These are phyloP conservation scores for Gyps fulvus DNA, from an alignment of 2,113 vertebrate genomes.

Conservation along the genomic window DNA sequence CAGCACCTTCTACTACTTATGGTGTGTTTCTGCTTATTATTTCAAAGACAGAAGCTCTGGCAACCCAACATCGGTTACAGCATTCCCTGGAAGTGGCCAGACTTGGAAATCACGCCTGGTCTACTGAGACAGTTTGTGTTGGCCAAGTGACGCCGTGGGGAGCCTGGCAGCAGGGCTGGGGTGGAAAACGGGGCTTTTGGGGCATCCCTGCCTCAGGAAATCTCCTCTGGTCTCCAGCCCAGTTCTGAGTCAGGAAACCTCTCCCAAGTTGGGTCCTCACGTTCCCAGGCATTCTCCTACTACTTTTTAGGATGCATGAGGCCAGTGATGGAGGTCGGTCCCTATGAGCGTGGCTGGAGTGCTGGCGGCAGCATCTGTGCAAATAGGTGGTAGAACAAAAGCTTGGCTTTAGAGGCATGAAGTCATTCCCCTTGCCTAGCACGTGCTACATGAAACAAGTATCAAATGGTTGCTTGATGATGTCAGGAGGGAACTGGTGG, in stretches of 20 bases:
- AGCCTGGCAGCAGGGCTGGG: neutral
- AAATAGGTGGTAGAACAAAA: neutral
- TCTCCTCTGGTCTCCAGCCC: neutral
- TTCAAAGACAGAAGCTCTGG: neutral
- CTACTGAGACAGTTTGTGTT: neutral
- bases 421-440: neutral
- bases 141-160: accelerated
- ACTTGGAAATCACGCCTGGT: neutral
- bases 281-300: neutral
- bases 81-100: neutral
- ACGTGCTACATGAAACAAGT: neutral
- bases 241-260: neutral
- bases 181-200: neutral
- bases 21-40: neutral
- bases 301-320: neutral
- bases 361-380: neutral
- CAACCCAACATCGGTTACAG: neutral
- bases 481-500: slow-evolving; percentile 12
- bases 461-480: slow-evolving; percentile 18
- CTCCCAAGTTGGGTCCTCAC: neutral
- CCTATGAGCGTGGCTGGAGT: accelerated
- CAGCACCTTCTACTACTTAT: neutral
- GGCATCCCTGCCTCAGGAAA: neutral
- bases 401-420: neutral
- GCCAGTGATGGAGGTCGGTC: neutral